These are phyloP conservation scores for Notothenia coriiceps DNA, from an alignment of 2,113 vertebrate species.

Conservation along the genomic window DNA sequence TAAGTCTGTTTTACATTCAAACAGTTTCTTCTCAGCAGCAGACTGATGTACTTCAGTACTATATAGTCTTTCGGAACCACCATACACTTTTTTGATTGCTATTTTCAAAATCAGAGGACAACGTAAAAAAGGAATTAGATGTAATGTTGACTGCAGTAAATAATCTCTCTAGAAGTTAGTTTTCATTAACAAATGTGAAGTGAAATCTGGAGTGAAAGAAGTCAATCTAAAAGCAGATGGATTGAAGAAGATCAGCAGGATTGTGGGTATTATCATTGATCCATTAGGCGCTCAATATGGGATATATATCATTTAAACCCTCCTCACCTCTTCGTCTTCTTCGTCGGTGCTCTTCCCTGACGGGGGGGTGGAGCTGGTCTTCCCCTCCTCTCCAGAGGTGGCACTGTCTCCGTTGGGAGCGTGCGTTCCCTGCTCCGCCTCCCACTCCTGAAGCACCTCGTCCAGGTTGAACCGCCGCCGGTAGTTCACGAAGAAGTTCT, in stretches of 20 bases:
- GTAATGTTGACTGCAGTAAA: neutral
- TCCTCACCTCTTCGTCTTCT: conserved; percentile 93
- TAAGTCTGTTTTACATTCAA: neutral
- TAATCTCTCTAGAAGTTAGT: neutral
- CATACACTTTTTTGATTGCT: too few species aligned
- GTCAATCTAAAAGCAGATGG: too few species aligned
- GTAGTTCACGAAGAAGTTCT: conserved; percentile 99
- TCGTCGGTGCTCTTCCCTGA: conserved; percentile 98
- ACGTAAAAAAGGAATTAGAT: neutral
- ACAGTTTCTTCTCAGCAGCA: too few species aligned
- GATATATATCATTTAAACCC: too few species aligned
- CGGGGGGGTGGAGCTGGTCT: conserved; percentile 92
- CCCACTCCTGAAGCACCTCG: conserved; percentile 99
- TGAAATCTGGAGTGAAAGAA: neutral
- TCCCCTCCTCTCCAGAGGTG: conserved; percentile 94
- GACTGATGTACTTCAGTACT: too few species aligned
- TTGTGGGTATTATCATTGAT: neutral
- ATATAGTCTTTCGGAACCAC: neutral
- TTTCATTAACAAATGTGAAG: neutral
- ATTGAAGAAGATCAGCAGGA: neutral
- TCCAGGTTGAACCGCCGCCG: conserved; percentile 99
- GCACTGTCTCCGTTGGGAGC: conserved; percentile 93
- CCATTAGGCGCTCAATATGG: neutral
- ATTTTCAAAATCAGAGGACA: neutral
- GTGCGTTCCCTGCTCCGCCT: conserved; percentile 96